Percentiles rank a stretch among this genome's conserved stretches.
phyloP scores from a whole-genome alignment of 1,140 invertebrate species.

The Drosophila repletoides region DNA sequence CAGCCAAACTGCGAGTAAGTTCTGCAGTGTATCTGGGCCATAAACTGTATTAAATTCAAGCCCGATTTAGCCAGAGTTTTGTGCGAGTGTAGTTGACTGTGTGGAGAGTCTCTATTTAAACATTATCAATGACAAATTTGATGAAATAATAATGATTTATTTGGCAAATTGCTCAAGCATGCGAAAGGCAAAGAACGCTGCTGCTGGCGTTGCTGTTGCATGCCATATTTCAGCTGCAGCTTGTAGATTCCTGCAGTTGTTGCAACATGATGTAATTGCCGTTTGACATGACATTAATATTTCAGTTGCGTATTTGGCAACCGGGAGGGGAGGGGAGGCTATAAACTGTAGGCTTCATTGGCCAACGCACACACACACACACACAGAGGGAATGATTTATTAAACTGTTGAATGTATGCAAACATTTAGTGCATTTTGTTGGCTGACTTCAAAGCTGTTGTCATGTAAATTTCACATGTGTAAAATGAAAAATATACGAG shows the following conservation, averaged over 20 bases:
- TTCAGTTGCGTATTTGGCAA: slow-evolving; percentile 47
- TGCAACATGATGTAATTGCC: slow-evolving; percentile 74
- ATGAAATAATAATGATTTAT: slow-evolving; percentile 80
- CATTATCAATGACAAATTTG: slow-evolving; percentile 80
- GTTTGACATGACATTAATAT: slow-evolving; percentile 81
- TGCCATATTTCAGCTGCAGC: too few relatives aligned
- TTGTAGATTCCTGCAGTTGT: too few relatives aligned
- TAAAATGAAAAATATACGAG: slow-evolving; percentile 34
- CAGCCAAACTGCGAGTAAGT: too few relatives aligned
- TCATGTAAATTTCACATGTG: neutral
- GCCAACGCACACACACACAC: slow-evolving; percentile 35
- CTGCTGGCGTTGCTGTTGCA: slow-evolving; percentile 1
- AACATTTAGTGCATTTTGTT: slow-evolving; percentile 14
- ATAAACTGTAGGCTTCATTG: slow-evolving; percentile 13
- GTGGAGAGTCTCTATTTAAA: slow-evolving; percentile 37
- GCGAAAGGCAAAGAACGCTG: slow-evolving; percentile 54
- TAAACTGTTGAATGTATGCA: slow-evolving; percentile 37
- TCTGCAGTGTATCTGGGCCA: too few relatives aligned
- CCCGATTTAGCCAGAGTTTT: too few relatives aligned
- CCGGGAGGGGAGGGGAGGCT: neutral
- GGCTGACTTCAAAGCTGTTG: slow-evolving; percentile 11
- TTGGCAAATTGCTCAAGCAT: slow-evolving; percentile 78
- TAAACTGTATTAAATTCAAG: too few relatives aligned
- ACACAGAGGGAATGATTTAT: too few relatives aligned
- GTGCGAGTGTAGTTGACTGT: too few relatives aligned